Base-by-base conservation (phyloP, 2,888 invertebrate genomes). In the Antitype chi region DNA sequence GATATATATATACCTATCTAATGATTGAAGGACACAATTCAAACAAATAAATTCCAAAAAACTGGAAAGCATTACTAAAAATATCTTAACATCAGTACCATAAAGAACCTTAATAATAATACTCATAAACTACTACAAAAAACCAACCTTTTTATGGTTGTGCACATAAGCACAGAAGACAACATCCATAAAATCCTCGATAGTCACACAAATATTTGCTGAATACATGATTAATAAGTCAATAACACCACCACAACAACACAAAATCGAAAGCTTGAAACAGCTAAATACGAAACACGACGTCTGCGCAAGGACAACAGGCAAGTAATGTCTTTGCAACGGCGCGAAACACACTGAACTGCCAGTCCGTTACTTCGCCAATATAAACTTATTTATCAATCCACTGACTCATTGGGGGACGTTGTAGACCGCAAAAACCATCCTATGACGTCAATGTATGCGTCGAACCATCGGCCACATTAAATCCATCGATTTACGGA, bases 161-260 rank as follows among this genome's bases (percentile, higher is more conserved):
- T 90, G 89, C 23, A 94, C 88, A 78, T 96, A 96, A 70, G 91
- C 95, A 86, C 94, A 96, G 74, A 93, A 95, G 1, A 96, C 96
- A 55, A 96, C 96, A 93, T 96, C 96, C 92, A 94, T 91, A 85
- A 96, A 96, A 82, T 94, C 94, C 81, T 96, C 94, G 49, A 96
- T 94, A 68, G 92, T 93, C 55, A 95, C 92, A 90, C 93, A 94
- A 84, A 95, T 91, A 86, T 92, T 92, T 80, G 93, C 94, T 5
- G 95, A 90, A 90, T 94, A 94, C 96, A 96, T 96, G 76, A 82
- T 92, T 76, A n/a, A 53, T 70, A 67, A 38, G 77, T 83, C 70
- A 62, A 76, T 53, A 82, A 71, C 68, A 85, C 80, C 69, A 72
- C 74, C 69, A 78, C 74, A 81, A 78, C 72, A 81, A 78, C 69